A percentile compares a stretch with the other conserved stretches of the same genome.
phyloP scores from a whole-genome alignment of 1,140 invertebrate genomes.

The Hestina assimilis region DNA sequence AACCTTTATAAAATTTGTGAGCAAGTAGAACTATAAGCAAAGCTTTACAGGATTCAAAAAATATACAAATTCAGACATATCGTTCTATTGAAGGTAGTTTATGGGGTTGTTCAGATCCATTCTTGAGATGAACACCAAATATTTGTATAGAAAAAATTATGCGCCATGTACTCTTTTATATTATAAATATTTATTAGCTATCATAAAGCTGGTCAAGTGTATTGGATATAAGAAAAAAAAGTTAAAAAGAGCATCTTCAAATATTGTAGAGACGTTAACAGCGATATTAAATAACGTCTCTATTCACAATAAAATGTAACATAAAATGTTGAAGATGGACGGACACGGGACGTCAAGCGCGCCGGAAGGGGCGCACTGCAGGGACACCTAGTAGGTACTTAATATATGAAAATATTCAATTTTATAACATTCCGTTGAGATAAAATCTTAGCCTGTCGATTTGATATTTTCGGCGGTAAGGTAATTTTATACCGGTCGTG shows the following conservation, averaged over 20 bases:
- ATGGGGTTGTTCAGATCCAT: slow-evolving; percentile 4
- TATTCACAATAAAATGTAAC: slow-evolving; percentile 66
- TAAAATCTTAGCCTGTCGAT: slow-evolving; percentile 71
- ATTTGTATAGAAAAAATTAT: slow-evolving; percentile 14
- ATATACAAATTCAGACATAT: background rate
- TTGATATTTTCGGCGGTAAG: slow-evolving; percentile 75
- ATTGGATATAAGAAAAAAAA: slow-evolving; percentile 21
- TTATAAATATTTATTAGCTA: slow-evolving; percentile 51
- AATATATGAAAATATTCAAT: slow-evolving; percentile 75
- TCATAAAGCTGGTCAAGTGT: slow-evolving; percentile 48
- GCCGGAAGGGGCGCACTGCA: slow-evolving; percentile 60
- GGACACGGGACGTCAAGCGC: slow-evolving; percentile 28
- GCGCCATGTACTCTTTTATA: slow-evolving; percentile 30
- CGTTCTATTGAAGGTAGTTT: background rate
- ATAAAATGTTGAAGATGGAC: slow-evolving; percentile 49
- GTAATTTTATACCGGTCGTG: slow-evolving; percentile 66
- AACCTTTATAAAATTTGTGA: no score
- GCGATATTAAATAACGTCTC: slow-evolving; percentile 74
- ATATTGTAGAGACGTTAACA: slow-evolving; percentile 67
- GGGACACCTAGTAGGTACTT: slow-evolving; percentile 46
- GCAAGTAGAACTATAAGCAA: no score
- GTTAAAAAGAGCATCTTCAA: slow-evolving; percentile 41
- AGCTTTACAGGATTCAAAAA: no score
- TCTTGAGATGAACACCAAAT: slow-evolving; percentile 14
- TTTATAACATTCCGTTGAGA: slow-evolving; percentile 72